Base-by-base conservation (phyloP, 1,140 invertebrate genomes). In the Globodera rostochiensis region DNA sequence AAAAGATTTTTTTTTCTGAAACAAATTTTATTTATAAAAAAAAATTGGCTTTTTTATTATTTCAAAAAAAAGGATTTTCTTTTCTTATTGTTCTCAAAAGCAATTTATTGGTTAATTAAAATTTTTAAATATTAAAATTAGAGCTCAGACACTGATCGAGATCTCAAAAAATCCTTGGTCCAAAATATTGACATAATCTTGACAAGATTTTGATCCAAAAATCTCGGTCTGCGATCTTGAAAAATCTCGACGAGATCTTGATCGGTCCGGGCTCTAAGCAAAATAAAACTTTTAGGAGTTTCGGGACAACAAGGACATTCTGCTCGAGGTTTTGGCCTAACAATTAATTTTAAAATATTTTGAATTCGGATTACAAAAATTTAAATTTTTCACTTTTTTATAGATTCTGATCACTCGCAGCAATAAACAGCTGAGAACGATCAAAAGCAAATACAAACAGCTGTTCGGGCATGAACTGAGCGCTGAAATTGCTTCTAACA, bases 241-340 rank as follows among this genome's bases (percentile, higher is more conserved):
- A 36, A 36, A 36, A 36, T 36, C 36, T 36, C 36, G 36, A 36
- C 36, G 36, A 36, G 36, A 36, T 36, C 36, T 36, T 1, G 11
- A 53, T 6, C 50, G 92, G 92, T 64, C 74, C 91, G 64, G 92
- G 92, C 47, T 92, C 92, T 78, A 91, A 91, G 85, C 92, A 89
- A 83, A 78, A 73, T 45, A 82, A 87, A n/a, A 84, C 92, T 79
- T 91, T 92, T 80, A 91, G 92, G 50, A 66, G 36, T 76, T 46
- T 21, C 15, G 36, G 8, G 66, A 76, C 19, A 46, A 64, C 57
- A 64, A 64, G 15, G 57, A 64, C 57, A 64, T 64, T 64, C 57
- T 64, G 57, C 57, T 64, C 4, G 57, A 64, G 57, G 57, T 64
- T 7, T 13, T 53, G 7, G 6, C 50, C 50, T 9, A 64, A 64